These are phyloP conservation scores for Magallana angulata DNA, from an alignment of 1,140 invertebrate genomes.

Conservation along the genomic window DNA sequence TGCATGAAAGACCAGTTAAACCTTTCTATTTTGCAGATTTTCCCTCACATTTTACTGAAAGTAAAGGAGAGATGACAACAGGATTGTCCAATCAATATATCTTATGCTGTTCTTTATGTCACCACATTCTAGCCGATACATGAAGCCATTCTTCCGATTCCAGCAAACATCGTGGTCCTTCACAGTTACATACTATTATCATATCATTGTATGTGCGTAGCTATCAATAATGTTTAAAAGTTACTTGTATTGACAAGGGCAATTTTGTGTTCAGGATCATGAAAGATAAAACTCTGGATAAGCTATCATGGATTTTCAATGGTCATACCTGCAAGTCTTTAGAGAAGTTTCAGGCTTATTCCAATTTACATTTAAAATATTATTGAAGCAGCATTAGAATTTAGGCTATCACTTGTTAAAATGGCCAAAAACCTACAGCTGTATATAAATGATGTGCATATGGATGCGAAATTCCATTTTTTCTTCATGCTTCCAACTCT, in stretches of 20 bases:
- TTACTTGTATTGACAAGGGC: background rate
- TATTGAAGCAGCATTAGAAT: too few species aligned
- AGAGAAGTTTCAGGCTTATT: background rate
- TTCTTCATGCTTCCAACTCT: too few species aligned
- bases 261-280: background rate
- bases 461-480: too few species aligned
- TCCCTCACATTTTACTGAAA: background rate
- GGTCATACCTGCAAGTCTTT: background rate
- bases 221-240: conserved; percentile 12
- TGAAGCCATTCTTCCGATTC: too few species aligned
- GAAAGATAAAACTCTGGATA: background rate
- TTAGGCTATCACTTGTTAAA: too few species aligned
- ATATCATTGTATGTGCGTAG: too few species aligned
- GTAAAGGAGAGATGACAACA: background rate
- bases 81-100: background rate
- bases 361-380: conserved; percentile 21
- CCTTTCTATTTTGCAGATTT: background rate
- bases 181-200: too few species aligned
- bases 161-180: too few species aligned
- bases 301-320: background rate
- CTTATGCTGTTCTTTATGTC: background rate
- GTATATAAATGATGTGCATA: too few species aligned
- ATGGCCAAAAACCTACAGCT: too few species aligned
- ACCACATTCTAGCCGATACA: background rate
- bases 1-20: background rate